phyloP scores from a whole-genome alignment of 2,113 vertebrate species.

The Oreocharis arfaki region DNA sequence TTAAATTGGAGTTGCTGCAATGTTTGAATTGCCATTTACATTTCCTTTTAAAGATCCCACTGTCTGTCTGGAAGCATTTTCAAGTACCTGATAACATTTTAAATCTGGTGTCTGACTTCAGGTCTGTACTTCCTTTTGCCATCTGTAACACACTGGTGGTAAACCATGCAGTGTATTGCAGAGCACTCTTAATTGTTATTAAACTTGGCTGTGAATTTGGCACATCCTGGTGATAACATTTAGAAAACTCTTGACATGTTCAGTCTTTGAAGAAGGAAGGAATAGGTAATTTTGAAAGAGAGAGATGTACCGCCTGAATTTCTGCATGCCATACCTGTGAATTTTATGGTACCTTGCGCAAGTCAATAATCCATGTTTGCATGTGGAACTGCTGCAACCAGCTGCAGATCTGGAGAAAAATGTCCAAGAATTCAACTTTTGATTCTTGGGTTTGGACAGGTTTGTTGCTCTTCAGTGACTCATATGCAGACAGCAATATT shows the following conservation, averaged over 20 bases:
- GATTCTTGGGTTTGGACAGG: neutral
- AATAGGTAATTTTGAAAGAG: neutral
- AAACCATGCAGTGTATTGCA: neutral
- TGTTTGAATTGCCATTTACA: constrained; percentile 10
- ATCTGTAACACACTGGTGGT: neutral
- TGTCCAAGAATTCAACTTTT: neutral
- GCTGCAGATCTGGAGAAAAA: neutral
- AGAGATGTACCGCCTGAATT: neutral
- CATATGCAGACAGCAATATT: neutral
- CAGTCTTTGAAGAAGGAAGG: neutral
- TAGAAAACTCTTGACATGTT: neutral
- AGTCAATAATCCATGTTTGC: neutral
- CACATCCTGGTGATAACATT: neutral
- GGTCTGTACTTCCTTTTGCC: neutral
- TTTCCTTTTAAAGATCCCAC: constrained; percentile 11
- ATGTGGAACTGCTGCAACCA: neutral
- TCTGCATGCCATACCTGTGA: fast-evolving
- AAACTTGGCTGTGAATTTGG: neutral
- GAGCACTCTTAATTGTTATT: neutral
- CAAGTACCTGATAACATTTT: neutral
- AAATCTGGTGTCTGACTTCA: neutral
- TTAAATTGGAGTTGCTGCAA: neutral
- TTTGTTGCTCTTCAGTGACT: neutral
- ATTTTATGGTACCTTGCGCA: neutral
- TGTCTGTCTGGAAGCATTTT: constrained; percentile 3